These are phyloP conservation scores for Seriola rivoliana DNA, from an alignment of 2,113 vertebrate species.

Conservation along the genomic window DNA sequence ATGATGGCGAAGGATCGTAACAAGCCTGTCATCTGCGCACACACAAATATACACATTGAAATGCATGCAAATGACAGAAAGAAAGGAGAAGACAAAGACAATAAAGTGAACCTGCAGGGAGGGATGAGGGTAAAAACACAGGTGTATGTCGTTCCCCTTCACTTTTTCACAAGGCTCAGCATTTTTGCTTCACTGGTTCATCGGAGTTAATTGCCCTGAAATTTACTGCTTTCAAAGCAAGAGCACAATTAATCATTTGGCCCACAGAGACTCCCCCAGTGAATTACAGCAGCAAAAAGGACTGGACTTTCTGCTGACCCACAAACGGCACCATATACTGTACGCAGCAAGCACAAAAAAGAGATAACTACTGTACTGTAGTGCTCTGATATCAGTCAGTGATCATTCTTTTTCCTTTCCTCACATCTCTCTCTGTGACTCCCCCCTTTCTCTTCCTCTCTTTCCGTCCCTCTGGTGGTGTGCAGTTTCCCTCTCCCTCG, in stretches of 20 bases:
- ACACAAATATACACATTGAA: background rate
- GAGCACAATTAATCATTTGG: constrained; percentile 79
- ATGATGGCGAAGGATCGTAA: constrained; percentile 91
- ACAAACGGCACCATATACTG: constrained; percentile 48
- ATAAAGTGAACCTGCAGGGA: background rate
- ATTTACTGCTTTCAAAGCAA: constrained; percentile 72
- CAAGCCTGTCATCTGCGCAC: constrained; percentile 91
- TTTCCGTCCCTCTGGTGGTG: constrained; percentile 37
- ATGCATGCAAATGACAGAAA: background rate
- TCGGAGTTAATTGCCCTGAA: constrained; percentile 75
- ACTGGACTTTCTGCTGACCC: constrained; percentile 80
- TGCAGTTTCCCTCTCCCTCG: constrained; percentile 56
- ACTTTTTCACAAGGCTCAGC: constrained; percentile 66
- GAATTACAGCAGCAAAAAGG: constrained; percentile 63
- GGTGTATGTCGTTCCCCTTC: constrained; percentile 22
- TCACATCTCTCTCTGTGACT: constrained; percentile 1
- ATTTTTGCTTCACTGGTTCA: constrained; percentile 49
- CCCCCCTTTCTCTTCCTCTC: background rate
- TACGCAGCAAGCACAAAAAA: constrained; percentile 48
- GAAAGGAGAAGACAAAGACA: background rate
- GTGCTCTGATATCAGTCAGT: constrained; percentile 11
- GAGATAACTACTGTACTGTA: background rate
- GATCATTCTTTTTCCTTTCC: background rate
- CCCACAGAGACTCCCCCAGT: constrained; percentile 35
- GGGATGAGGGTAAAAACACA: constrained; percentile 16